These are phyloP conservation scores for Bruchidius siliquastri DNA, from an alignment of 2,888 invertebrate species.

Conservation along the genomic window DNA sequence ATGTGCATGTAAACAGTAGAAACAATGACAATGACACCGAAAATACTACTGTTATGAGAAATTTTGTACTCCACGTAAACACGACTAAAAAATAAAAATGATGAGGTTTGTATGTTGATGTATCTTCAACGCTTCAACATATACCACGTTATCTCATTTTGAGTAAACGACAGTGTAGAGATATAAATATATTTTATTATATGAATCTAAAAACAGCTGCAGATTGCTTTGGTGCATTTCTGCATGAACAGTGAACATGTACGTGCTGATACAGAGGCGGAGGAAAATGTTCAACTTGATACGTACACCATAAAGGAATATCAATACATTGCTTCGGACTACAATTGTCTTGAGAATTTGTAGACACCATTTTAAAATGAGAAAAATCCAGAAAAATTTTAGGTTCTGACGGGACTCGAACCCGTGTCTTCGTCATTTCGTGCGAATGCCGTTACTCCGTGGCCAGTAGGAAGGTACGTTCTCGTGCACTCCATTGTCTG, in stretches of 20 bases:
- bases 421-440: too few relatives aligned
- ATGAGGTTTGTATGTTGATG: not conserved
- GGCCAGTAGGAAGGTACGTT: too few relatives aligned
- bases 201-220: not conserved
- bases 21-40: not conserved
- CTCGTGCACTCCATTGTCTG: too few relatives aligned
- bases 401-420: too few relatives aligned
- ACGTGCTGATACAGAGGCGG: not conserved
- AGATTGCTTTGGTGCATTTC: not conserved
- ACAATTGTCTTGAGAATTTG: too few relatives aligned
- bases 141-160: not conserved
- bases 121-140: not conserved
- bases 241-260: not conserved
- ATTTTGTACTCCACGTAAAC: conserved; percentile 2
- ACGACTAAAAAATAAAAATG: not conserved
- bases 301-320: too few relatives aligned
- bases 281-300: too few relatives aligned
- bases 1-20: conserved; percentile 1
- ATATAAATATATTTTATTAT: not conserved
- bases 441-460: too few relatives aligned
- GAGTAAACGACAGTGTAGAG: not conserved
- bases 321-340: too few relatives aligned
- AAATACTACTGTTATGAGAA: not conserved
- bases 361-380: too few relatives aligned
- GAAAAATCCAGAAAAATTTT: too few relatives aligned